Conservation (phyloP, 2,888 invertebrate genomes). For the Dicyrtoma fusca region DNA sequence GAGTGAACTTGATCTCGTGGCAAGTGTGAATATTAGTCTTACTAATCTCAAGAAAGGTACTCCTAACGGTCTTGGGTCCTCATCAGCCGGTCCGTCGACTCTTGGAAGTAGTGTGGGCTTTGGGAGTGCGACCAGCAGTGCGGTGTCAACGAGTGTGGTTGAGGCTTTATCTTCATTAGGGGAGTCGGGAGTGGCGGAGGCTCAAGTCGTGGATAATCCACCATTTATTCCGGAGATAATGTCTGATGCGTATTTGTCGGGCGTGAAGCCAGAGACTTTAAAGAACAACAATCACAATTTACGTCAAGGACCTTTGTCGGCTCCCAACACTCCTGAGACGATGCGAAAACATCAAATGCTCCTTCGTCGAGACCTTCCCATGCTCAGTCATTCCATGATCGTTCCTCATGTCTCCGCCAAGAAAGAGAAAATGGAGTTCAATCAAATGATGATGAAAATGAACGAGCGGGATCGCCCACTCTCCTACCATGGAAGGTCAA, state of each 20-base stretch:
- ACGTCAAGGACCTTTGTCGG: slow-evolving; percentile 51
- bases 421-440: slow-evolving; percentile 55
- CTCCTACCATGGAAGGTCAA: slow-evolving; percentile 53
- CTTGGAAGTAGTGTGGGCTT: neutral
- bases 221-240: slow-evolving; percentile 34
- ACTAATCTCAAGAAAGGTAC: slow-evolving; percentile 21
- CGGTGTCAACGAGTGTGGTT: slow-evolving; percentile 4
- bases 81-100: neutral
- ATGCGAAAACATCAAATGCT: slow-evolving; percentile 52
- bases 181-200: neutral
- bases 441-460: slow-evolving; percentile 56
- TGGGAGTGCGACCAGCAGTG: slow-evolving; percentile 30
- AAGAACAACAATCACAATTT: slow-evolving; percentile 48
- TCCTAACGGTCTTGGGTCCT: too few relatives aligned
- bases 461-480: slow-evolving; percentile 46
- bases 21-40: slow-evolving; percentile 46
- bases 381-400: slow-evolving; percentile 37
- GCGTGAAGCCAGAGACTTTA: slow-evolving; percentile 50
- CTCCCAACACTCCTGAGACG: slow-evolving; percentile 55
- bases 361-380: slow-evolving; percentile 45
- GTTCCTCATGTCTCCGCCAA: slow-evolving; percentile 41
- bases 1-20: slow-evolving; percentile 54
- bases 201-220: neutral
- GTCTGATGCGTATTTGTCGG: slow-evolving; percentile 53
- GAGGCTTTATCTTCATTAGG: neutral